phyloP scores from a whole-genome alignment of 1,140 invertebrate genomes.

The Zaprionus capensis region DNA sequence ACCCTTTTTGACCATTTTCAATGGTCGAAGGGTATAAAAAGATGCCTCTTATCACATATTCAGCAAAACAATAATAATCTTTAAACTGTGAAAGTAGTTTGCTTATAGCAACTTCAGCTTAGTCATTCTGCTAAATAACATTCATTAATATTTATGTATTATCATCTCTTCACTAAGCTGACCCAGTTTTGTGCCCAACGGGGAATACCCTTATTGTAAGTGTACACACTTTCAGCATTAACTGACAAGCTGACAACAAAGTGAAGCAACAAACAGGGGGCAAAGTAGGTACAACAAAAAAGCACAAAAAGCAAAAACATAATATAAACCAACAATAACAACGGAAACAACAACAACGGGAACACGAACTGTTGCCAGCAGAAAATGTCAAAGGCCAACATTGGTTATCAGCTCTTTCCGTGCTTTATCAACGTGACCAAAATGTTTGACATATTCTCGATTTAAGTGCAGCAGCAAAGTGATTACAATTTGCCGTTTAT shows the following conservation, averaged over 20 bases:
- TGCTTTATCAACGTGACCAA: slow-evolving; percentile 40
- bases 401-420: slow-evolving; percentile 33
- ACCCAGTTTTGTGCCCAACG: background rate
- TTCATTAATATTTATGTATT: no score
- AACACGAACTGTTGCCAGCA: slow-evolving; percentile 10
- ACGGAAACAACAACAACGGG: background rate
- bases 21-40: no score
- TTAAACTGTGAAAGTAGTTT: no score
- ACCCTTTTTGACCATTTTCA: no score
- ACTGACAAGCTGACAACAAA: slow-evolving; percentile 34
- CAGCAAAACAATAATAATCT: no score
- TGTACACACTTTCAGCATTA: background rate
- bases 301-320: background rate
- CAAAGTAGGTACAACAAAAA: background rate
- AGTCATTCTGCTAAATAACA: no score
- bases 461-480: slow-evolving; percentile 19
- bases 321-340: slow-evolving; percentile 2
- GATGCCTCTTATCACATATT: no score
- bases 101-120: no score
- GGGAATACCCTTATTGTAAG: background rate
- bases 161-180: no score
- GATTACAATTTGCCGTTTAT: slow-evolving; percentile 24
- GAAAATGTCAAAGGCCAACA: slow-evolving; percentile 45
- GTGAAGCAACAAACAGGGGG: slow-evolving; percentile 21
- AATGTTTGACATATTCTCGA: slow-evolving; percentile 28